A percentile compares a stretch with the other conserved stretches of the same genome.
Evolutionary conservation across 2,797 vertebrate genomes (phyloP).

Genomic region (Leuciscus waleckii): DNA sequence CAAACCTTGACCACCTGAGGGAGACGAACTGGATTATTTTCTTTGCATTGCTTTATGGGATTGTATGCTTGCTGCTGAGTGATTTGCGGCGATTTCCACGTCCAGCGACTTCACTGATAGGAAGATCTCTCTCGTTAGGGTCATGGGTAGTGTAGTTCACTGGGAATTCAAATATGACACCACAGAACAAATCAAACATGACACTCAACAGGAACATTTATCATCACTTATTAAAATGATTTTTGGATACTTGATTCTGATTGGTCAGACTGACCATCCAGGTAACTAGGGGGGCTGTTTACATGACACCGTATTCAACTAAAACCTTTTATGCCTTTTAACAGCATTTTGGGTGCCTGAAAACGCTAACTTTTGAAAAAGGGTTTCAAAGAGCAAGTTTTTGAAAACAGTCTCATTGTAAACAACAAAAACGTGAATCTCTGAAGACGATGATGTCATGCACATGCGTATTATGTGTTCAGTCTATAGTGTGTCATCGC

Average conservation of each 20-base stretch:
- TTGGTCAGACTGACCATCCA: background rate
- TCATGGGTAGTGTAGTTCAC: background rate
- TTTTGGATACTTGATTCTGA: background rate
- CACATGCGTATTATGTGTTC: no score
- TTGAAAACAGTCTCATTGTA: no score
- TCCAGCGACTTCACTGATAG: background rate
- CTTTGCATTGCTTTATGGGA: background rate
- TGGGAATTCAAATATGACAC: background rate
- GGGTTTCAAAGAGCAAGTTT: no score
- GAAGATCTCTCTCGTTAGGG: background rate
- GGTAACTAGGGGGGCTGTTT: background rate
- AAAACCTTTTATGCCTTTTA: no score
- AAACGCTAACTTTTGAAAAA: no score
- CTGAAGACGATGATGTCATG: no score
- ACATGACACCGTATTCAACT: no score
- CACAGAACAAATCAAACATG: background rate
- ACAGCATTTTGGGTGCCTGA: no score
- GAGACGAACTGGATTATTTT: background rate
- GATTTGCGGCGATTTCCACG: background rate
- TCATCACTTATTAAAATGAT: background rate
- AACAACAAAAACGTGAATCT: no score
- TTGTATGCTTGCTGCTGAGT: background rate
- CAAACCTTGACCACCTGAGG: background rate
- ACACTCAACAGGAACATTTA: background rate
- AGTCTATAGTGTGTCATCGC: no score